These are phyloP conservation scores for Stenolophus ochropezus DNA, from an alignment of 2,888 invertebrate species.

Conservation along the genomic window DNA sequence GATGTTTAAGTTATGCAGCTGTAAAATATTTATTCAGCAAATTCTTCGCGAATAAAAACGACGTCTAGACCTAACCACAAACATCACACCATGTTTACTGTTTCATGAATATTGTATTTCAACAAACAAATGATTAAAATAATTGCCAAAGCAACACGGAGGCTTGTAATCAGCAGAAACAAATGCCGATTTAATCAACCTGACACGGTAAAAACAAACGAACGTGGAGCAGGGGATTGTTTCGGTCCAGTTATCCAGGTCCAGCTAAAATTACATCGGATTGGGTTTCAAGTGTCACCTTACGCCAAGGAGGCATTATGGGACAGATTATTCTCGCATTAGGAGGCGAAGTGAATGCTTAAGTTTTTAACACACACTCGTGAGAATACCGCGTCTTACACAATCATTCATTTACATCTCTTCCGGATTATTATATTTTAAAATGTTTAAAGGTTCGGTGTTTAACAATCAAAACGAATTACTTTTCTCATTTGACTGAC, in stretches of 20 bases:
- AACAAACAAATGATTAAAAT: slow-evolving; percentile 14
- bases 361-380: not conserved
- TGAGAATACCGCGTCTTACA: not conserved
- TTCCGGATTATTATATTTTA: not conserved
- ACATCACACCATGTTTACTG: not conserved
- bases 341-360: not conserved
- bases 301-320: not conserved
- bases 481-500: no score
- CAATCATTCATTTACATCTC: not conserved
- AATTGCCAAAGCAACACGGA: not conserved
- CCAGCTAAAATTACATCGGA: not conserved
- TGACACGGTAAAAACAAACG: not conserved
- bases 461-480: no score
- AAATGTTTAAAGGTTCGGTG: no score
- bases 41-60: slow-evolving; percentile 5
- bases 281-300: not conserved
- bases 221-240: not conserved
- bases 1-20: slow-evolving; percentile 10
- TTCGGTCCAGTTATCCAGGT: not conserved
- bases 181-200: slow-evolving; percentile 18
- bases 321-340: not conserved
- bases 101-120: not conserved
- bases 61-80: slow-evolving; percentile 2
- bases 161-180: slow-evolving; percentile 2
- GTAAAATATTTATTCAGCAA: slow-evolving; percentile 17